A percentile compares a stretch with the other conserved stretches of the same genome.
phyloP scores from a whole-genome alignment of 2,888 invertebrate genomes.

The Andrena trimmerana region DNA sequence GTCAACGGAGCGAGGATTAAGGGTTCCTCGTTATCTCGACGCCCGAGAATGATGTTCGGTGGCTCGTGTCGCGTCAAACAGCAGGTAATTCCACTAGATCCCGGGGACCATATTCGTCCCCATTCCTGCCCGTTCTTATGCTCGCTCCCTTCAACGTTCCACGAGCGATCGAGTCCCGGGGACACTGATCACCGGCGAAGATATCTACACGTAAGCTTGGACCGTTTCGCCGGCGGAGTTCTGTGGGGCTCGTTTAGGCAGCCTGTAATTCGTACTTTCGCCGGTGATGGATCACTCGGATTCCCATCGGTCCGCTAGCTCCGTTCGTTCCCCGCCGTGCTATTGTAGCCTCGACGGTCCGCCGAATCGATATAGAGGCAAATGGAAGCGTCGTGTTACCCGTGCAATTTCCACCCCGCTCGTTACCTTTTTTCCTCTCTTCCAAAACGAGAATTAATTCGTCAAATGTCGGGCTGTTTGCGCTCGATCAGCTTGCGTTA shows the following conservation, averaged over 20 bases:
- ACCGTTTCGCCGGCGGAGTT: background rate
- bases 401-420: slow-evolving; percentile 31
- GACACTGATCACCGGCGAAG: background rate
- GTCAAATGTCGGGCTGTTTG: background rate
- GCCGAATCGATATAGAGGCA: slow-evolving; percentile 39
- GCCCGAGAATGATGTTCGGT: slow-evolving; percentile 23
- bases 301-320: slow-evolving; percentile 35
- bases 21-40: slow-evolving; percentile 33
- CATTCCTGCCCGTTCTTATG: background rate
- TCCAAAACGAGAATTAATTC: background rate
- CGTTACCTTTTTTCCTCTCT: background rate
- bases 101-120: background rate
- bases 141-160: no score
- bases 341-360: slow-evolving; percentile 31
- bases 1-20: slow-evolving; percentile 29
- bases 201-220: background rate
- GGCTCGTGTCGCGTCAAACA: background rate
- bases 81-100: background rate
- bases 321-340: background rate
- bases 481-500: background rate
- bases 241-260: no score
- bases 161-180: background rate
- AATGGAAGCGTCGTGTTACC: slow-evolving; percentile 30
- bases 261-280: background rate
- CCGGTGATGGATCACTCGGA: slow-evolving; percentile 17